Evolutionary conservation across 1,140 invertebrate genomes (phyloP), one percentile per base, ranked within the genome.

Genomic region (Panagrolaimus sp.): DNA sequence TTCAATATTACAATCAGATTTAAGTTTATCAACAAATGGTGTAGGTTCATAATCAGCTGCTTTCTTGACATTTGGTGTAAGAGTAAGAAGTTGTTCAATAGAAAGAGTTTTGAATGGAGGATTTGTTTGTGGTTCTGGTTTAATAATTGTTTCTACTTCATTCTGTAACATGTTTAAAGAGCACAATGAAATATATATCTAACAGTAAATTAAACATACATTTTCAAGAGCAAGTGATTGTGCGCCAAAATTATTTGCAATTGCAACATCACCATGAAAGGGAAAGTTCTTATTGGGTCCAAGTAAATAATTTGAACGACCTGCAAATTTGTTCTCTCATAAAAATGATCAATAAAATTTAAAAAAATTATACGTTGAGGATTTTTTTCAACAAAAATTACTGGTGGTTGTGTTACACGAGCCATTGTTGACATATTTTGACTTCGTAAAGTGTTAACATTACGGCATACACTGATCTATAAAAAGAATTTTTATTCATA

Each of bases 241-340:
- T 23, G 51, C 51, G 51, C 20, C 51, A 57, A 57, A 57, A 27
- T 9, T 57, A 11, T 57, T 57, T 11, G 51, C 51, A 57, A 57
- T 57, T 5, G 51, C 51, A 27, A 57, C 51, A 57, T 57, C 51
- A 57, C 51, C 51, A 27, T 11, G 51, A 27, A 57, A 57, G 20
- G 51, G 51, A 57, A 57, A 57, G 20, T 57, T 57, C 51, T 57
- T 57, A 16, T 57, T 57, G 51, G 51, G 51, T 25, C 51, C 51
- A 27, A 57, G 51, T 27, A 57, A 27, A 16, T 13, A 13, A 16
- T 57, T 57, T 11, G 51, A 25, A 27, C 51, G 51, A 13, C 51
- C 51, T 57, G 27, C n/a, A 57, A 57, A 57, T 11, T 11, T 57
- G 20, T 11, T 25, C 20, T 20, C 14, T 20, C 3, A n/a, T n/a